Conservation (phyloP, 1,140 invertebrate genomes). For the Dendrolimus punctatus region DNA sequence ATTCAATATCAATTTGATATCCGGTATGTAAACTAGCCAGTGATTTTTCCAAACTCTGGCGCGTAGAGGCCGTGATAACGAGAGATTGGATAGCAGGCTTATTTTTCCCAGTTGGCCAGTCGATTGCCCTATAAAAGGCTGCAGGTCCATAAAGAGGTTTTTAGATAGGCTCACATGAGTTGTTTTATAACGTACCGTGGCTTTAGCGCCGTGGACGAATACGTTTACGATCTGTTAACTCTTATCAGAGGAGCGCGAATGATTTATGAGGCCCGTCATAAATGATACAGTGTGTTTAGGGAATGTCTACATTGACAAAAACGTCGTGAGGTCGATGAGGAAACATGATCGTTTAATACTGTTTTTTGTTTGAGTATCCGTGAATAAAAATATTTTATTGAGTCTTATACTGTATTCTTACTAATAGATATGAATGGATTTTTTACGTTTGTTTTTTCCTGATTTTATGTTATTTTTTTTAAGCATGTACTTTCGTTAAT, state of each 20-base stretch:
- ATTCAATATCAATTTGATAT: no score
- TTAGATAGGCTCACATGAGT: conserved; percentile 18
- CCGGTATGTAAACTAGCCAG: conserved; percentile 4
- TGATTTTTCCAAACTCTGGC: conserved; percentile 5
- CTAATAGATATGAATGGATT: no score
- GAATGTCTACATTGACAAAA: no score
- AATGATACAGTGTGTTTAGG: no score
- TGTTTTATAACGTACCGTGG: conserved; percentile 20
- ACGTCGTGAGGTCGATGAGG: no score
- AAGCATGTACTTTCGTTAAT: no score
- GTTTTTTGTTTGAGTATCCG: no score
- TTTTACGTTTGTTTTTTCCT: no score
- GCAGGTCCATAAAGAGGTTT: conserved; percentile 12
- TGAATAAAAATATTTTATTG: no score
- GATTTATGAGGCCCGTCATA: conserved; percentile 1
- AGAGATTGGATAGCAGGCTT: conserved; percentile 12
- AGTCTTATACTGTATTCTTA: no score
- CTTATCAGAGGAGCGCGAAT: conserved; percentile 7
- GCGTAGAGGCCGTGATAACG: conserved; percentile 5
- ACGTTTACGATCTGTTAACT: conserved; percentile 24
- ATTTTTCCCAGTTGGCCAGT: conserved; percentile 14
- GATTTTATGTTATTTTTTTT: no score
- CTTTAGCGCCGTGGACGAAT: conserved; percentile 11
- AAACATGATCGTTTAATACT: no score
- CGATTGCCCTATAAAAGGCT: conserved; percentile 14